phyloP scores from a whole-genome alignment of 2,113 vertebrate genomes.

The Ceratotherium simum region DNA sequence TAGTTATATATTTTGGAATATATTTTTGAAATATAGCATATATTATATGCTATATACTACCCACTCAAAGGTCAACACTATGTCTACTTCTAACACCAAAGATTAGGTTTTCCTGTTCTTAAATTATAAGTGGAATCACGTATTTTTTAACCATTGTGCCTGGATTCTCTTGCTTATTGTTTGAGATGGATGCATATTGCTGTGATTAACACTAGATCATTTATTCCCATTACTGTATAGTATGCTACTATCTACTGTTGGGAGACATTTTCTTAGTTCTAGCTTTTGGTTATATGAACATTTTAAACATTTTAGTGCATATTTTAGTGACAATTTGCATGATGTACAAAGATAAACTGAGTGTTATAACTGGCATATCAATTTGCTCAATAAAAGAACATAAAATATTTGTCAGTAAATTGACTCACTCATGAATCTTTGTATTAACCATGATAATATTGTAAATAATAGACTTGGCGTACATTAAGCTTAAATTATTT shows the following conservation, averaged over 20 bases:
- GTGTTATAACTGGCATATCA: background rate
- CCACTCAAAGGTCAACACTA: background rate
- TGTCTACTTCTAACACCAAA: background rate
- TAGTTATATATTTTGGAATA: background rate
- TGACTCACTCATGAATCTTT: background rate
- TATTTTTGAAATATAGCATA: background rate
- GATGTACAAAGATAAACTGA: background rate
- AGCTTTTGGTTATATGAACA: background rate
- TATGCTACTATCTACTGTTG: fast-evolving
- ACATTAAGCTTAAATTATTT: background rate
- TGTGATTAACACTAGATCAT: background rate
- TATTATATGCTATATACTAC: background rate
- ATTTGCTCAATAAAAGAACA: background rate
- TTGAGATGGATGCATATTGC: background rate
- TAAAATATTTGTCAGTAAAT: background rate
- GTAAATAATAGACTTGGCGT: background rate
- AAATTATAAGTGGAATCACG: background rate
- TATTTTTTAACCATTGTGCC: background rate
- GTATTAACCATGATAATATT: background rate
- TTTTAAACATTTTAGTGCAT: background rate
- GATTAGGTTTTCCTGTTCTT: background rate
- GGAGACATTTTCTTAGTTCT: background rate
- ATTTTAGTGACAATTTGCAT: background rate
- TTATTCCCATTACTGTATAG: background rate
- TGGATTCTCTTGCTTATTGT: background rate